A percentile compares a stretch with the other conserved stretches of the same genome.
Conservation (phyloP, 1,140 invertebrate genomes). For the Lasioglossum albipes region DNA sequence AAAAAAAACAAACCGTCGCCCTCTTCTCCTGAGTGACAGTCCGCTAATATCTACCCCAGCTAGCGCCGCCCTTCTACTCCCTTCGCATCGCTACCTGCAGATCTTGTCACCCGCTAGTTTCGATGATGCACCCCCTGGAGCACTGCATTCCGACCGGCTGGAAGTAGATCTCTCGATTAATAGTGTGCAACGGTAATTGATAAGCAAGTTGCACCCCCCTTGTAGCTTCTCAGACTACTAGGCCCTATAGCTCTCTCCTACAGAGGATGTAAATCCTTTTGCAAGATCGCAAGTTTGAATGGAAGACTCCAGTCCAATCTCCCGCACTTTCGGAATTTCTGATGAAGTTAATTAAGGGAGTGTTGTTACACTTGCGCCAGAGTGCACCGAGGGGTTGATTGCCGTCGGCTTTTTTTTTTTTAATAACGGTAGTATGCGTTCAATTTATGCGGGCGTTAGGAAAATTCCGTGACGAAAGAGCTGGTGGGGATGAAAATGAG, state of each 20-base stretch:
- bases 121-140: background rate
- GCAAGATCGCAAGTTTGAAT: no score
- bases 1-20: slow-evolving; percentile 71
- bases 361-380: no score
- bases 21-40: slow-evolving; percentile 67
- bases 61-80: background rate
- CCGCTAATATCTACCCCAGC: slow-evolving; percentile 61
- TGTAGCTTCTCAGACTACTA: no score
- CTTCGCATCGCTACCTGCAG: background rate
- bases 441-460: background rate
- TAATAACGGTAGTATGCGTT: background rate
- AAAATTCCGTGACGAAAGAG: slow-evolving; percentile 5
- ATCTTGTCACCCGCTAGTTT: background rate
- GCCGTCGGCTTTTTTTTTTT: background rate
- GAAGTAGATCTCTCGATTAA: background rate
- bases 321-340: no score
- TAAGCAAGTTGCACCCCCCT: no score
- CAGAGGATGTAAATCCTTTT: no score
- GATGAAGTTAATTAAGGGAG: no score
- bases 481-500: slow-evolving; percentile 25
- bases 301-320: no score
- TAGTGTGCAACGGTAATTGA: no score
- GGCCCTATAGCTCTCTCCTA: no score
- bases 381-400: background rate
- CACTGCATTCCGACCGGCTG: background rate